Conservation (phyloP, 2,113 vertebrate genomes). For the Lagopus muta region DNA sequence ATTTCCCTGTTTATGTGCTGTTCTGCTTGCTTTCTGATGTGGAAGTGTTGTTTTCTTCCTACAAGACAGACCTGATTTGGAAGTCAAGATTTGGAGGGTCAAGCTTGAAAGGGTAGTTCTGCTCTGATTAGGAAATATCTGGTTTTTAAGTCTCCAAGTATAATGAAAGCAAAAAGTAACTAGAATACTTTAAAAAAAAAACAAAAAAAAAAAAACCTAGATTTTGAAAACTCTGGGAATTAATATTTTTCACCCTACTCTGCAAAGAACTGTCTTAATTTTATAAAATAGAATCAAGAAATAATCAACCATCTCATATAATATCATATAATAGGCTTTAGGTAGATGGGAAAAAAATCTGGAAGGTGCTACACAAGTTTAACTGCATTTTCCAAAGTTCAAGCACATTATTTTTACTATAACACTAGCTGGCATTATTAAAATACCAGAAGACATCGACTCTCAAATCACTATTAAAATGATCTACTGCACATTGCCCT, state of each 20-base stretch:
- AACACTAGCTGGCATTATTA: background rate
- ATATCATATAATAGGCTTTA: background rate
- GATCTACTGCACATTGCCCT: background rate
- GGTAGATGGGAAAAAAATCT: background rate
- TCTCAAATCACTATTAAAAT: conserved; percentile 5
- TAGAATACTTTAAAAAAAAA: background rate
- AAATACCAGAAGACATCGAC: conserved; percentile 6
- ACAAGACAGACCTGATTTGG: background rate
- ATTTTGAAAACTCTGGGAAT: background rate
- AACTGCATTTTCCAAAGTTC: conserved; percentile 47
- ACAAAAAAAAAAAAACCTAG: too few relatives aligned
- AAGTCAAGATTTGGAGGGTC: background rate
- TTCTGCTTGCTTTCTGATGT: background rate
- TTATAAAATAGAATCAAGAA: background rate
- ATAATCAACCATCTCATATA: background rate
- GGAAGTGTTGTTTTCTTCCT: background rate
- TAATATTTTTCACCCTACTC: background rate
- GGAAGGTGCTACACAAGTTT: background rate
- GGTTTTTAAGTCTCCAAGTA: background rate
- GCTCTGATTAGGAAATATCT: background rate
- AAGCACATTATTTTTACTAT: conserved; percentile 45
- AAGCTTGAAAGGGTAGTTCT: background rate
- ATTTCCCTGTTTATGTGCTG: background rate
- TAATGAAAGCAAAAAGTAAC: background rate
- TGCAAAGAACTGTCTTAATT: background rate